Evolutionary conservation across 2,888 invertebrate species (phyloP).

Genomic region (Hyposoter dolosus): DNA sequence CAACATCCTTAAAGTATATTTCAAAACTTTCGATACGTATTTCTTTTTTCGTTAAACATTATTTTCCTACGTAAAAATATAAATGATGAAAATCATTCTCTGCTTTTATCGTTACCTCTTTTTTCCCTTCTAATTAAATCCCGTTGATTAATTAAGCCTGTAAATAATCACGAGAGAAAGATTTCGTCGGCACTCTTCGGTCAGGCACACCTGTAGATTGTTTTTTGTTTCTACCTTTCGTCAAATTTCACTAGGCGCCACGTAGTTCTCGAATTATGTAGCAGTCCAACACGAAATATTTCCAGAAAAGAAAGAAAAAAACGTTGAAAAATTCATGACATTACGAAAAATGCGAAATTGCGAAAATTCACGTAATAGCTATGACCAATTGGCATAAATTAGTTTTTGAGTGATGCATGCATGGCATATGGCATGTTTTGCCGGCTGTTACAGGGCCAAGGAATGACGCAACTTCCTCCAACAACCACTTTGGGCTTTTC

Average conservation of each 20-base stretch:
- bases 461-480: slow-evolving; percentile 84
- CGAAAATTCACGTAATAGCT: slow-evolving; percentile 24
- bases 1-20: slow-evolving; percentile 16
- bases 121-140: neutral
- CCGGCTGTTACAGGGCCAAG: slow-evolving; percentile 85
- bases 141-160: neutral
- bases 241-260: slow-evolving; percentile 22
- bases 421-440: slow-evolving; percentile 81
- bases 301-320: neutral
- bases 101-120: slow-evolving; percentile 56
- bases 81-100: neutral
- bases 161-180: slow-evolving; percentile 32
- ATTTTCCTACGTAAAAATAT: neutral
- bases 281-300: neutral
- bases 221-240: neutral
- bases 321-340: slow-evolving; percentile 4
- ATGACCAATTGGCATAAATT: slow-evolving; percentile 76
- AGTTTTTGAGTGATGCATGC: slow-evolving; percentile 81
- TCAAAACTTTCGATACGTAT: slow-evolving; percentile 24
- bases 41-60: neutral
- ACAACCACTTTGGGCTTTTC: slow-evolving; percentile 81
- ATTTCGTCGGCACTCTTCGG: slow-evolving; percentile 44
- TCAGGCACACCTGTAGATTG: slow-evolving; percentile 24
- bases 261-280: neutral
- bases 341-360: neutral